These are phyloP conservation scores for Drosophila equinoxialis DNA, from an alignment of 1,140 invertebrate species.

Conservation along the genomic window DNA sequence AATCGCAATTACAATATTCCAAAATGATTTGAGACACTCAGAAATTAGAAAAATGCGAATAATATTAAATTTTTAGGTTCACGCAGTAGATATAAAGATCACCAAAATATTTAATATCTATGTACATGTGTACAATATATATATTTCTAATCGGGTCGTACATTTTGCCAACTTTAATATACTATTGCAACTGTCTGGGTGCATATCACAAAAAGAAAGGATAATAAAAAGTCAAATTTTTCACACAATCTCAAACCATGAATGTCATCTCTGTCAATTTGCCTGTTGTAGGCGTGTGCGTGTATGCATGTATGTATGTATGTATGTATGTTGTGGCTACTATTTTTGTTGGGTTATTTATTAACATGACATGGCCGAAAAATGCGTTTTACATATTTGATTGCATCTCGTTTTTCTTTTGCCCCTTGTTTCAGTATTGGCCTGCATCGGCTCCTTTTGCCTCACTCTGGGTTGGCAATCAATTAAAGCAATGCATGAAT, in stretches of 20 bases:
- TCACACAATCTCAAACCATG: neutral
- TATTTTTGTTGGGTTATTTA: conserved; percentile 45
- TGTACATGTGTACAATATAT: too few relatives aligned
- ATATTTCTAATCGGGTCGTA: too few relatives aligned
- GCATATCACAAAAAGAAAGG: neutral
- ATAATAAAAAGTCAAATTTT: neutral
- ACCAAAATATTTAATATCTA: too few relatives aligned
- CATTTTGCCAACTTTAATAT: too few relatives aligned
- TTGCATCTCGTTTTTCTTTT: conserved; percentile 23
- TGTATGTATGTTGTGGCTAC: conserved; percentile 24
- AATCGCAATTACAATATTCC: too few relatives aligned
- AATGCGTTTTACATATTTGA: conserved; percentile 57
- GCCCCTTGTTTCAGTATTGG: too few relatives aligned
- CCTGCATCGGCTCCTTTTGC: neutral
- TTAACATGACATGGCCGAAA: conserved; percentile 53
- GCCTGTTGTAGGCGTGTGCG: neutral
- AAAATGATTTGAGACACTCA: too few relatives aligned
- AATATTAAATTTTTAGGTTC: too few relatives aligned
- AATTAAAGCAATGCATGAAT: conserved; percentile 22
- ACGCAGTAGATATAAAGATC: too few relatives aligned
- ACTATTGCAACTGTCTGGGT: too few relatives aligned
- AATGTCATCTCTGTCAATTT: neutral
- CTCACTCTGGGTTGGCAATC: conserved; percentile 22
- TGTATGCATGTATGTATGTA: neutral
- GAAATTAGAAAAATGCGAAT: too few relatives aligned